Conservation (phyloP, 2,888 invertebrate genomes). For the Troilus luridus region DNA sequence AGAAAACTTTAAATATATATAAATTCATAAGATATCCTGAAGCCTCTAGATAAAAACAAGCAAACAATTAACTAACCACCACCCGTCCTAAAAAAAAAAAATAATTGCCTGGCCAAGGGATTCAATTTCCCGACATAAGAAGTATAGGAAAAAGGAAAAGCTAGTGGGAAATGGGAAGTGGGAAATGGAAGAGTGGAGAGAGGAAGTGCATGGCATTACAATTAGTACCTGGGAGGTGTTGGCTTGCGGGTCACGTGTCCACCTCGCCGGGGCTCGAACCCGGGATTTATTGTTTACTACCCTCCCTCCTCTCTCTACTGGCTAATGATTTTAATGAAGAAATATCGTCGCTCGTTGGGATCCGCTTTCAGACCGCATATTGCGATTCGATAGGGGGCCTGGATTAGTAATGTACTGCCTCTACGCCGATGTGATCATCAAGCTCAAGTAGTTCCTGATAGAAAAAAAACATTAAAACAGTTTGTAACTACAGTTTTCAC, state of each 20-base stretch:
- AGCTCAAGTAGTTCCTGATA: not conserved
- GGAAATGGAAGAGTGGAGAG: not conserved
- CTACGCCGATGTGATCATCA: not conserved
- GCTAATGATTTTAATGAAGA: conserved; percentile 38
- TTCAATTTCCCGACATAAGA: not conserved
- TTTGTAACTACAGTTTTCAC: no score
- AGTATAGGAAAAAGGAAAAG: not conserved
- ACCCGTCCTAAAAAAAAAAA: no score
- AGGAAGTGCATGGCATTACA: not conserved
- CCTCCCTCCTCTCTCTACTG: no score
- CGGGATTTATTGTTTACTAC: conserved; percentile 28
- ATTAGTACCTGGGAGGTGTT: not conserved
- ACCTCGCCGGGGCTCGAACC: not conserved
- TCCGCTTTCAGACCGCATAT: not conserved
- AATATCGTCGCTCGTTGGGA: not conserved
- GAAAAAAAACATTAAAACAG: no score
- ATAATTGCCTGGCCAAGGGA: not conserved
- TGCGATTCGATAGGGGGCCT: not conserved
- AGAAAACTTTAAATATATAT: no score
- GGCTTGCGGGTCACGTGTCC: conserved; percentile 5
- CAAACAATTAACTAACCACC: no score
- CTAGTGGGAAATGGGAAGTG: not conserved
- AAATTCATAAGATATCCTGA: no score
- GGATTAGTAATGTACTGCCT: not conserved
- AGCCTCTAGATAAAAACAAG: no score